Base-by-base conservation (phyloP, 2,797 vertebrate genomes). In the Spheniscus humboldti region DNA sequence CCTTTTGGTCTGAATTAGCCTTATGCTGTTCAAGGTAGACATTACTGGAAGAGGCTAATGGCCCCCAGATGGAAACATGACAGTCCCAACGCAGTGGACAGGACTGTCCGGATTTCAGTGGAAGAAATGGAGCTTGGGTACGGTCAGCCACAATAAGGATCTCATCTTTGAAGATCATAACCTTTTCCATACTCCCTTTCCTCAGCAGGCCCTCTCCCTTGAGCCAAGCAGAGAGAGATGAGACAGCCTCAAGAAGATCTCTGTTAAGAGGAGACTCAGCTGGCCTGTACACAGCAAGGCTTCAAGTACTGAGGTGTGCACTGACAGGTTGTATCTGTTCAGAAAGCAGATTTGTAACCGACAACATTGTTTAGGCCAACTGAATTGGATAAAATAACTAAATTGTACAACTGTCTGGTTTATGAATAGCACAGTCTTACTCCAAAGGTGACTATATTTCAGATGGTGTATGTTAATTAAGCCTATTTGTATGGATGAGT, bases 1-100 rank as follows among this genome's bases (percentile, higher is more conserved):
- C 90, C 73, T 95, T 88, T 92, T 93, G 71, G 64, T 96, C 90
- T 92, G 84, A 94, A 79, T 88, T 85, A 93, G 52, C 43, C 31
- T 64, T 85, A 43, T 6, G 3, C 30, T 63, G 33, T 66, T 96
- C 74, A 90, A 87, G 56, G 73, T 39, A 84, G 77, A 90, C 66
- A 62, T 90, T 85, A 66, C 59, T 96, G 80, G 48, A 93, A 86
- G 77, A 95, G 66, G 59, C 48, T 96, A 80, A 89, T 3, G 2
- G 68, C 27, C 79, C 91, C 87, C 77, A 73, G 33, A 60, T 63
- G 85, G 93, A 95, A 97, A 95, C 41, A 50, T 16, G 77, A 96
- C 72, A 88, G 94, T 79, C 90, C 88, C 94, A 74, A 10, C 0
- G 24, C 86, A 86, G 41, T 52, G 39, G 62, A 30, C 45, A 48